phyloP scores from a whole-genome alignment of 2,888 invertebrate species.

The Zaprionus lineosus region DNA sequence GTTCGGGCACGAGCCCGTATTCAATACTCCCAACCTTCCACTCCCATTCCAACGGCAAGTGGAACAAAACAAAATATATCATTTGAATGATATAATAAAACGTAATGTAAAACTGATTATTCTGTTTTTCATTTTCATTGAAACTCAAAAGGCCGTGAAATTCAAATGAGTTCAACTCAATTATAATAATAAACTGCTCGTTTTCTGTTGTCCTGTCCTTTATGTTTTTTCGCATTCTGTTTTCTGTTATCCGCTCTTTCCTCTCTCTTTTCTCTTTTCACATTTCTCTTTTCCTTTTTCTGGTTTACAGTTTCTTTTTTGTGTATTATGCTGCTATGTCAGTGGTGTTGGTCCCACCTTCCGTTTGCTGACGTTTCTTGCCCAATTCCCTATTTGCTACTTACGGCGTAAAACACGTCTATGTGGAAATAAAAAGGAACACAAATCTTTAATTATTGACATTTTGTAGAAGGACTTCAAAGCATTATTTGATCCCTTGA shows the following conservation, averaged over 20 bases:
- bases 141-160: conserved; percentile 56
- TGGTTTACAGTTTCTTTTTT: background rate
- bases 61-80: conserved; percentile 15
- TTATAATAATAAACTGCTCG: conserved; percentile 61
- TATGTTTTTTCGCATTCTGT: conserved; percentile 1
- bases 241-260: background rate
- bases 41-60: background rate
- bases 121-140: conserved; percentile 43
- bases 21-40: background rate
- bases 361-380: too few species aligned
- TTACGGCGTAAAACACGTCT: too few species aligned
- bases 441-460: too few species aligned
- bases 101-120: conserved; percentile 49
- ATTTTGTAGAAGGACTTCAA: too few species aligned
- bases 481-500: too few species aligned
- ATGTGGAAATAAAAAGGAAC: too few species aligned
- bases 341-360: too few species aligned
- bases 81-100: conserved; percentile 38
- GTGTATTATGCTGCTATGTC: too few species aligned
- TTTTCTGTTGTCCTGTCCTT: conserved; percentile 26
- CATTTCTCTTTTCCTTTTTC: background rate
- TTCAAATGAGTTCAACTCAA: conserved; percentile 63
- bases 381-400: too few species aligned
- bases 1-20: background rate
- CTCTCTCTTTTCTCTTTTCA: background rate